Evolutionary conservation across 1,140 invertebrate species (phyloP).

Genomic region (Harlomillsia oculata): DNA sequence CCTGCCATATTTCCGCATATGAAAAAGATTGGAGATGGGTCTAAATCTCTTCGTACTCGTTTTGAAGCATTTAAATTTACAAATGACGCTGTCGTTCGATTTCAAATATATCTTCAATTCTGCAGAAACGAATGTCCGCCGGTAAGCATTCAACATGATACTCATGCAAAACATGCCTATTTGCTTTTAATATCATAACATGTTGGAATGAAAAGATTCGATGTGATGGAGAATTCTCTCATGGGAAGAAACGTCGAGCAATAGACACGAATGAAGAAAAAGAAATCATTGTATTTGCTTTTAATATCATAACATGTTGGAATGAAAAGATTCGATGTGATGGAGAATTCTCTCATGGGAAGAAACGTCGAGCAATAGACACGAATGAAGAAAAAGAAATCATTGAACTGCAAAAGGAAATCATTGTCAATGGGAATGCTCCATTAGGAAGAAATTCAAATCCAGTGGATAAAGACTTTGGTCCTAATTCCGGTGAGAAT

Average conservation of each 20-base stretch:
- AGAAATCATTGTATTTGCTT: constrained; percentile 35
- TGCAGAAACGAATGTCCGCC: constrained; percentile 32
- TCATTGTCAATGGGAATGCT: constrained; percentile 25
- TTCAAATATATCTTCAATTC: constrained; percentile 34
- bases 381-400: constrained; percentile 1
- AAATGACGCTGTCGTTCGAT: constrained; percentile 34
- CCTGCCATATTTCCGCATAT: constrained; percentile 33
- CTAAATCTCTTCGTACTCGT: constrained; percentile 26
- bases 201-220: too few relatives aligned
- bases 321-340: constrained; percentile 33
- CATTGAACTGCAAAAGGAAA: constrained; percentile 30
- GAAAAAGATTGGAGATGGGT: constrained; percentile 19
- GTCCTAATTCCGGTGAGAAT: too few relatives aligned
- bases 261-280: constrained; percentile 6
- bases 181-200: neutral
- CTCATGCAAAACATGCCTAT: neutral
- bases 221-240: constrained; percentile 32
- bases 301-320: too few relatives aligned
- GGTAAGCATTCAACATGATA: constrained; percentile 11
- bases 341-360: constrained; percentile 29
- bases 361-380: constrained; percentile 11
- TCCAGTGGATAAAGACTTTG: too few relatives aligned
- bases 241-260: constrained; percentile 27
- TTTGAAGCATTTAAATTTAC: constrained; percentile 36
- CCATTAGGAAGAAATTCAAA: constrained; percentile 11